Percentiles rank a stretch among this genome's conserved stretches.
These are phyloP conservation scores for Polymixis lichenea DNA, from an alignment of 2,888 invertebrate species.

Conservation along the genomic window DNA sequence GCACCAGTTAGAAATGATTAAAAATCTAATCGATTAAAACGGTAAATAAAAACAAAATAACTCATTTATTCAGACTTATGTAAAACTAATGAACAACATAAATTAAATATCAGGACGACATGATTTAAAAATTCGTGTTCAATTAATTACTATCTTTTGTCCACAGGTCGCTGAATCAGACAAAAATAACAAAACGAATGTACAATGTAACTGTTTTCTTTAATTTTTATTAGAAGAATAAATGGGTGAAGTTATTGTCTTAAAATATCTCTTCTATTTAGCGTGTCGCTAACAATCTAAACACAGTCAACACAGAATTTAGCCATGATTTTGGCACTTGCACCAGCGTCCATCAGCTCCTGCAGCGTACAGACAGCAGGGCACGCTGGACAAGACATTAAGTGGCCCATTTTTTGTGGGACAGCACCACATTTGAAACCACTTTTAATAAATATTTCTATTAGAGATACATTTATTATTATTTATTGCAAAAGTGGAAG, in stretches of 20 bases:
- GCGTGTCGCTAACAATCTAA: no score
- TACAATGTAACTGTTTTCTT: conserved; percentile 21
- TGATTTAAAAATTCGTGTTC: conserved; percentile 8
- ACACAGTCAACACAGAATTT: no score
- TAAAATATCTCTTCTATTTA: no score
- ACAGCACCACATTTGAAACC: no score
- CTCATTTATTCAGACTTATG: not conserved
- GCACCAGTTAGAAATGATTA: not conserved
- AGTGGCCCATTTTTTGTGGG: no score
- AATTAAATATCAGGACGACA: not conserved
- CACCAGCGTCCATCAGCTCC: no score
- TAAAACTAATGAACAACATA: not conserved
- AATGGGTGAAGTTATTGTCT: no score
- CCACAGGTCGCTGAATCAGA: conserved; percentile 4
- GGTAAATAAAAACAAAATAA: no score
- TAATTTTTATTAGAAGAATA: no score
- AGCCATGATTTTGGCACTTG: no score
- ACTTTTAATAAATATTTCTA: not conserved
- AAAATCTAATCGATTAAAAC: not conserved
- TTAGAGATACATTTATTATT: not conserved
- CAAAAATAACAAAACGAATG: conserved; percentile 33
- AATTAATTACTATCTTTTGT: conserved; percentile 34
- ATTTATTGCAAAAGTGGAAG: not conserved
- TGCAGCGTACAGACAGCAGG: no score
- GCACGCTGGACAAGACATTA: no score